Base-by-base conservation (phyloP, 1,140 invertebrate species). In the Chlorops oryzae region DNA sequence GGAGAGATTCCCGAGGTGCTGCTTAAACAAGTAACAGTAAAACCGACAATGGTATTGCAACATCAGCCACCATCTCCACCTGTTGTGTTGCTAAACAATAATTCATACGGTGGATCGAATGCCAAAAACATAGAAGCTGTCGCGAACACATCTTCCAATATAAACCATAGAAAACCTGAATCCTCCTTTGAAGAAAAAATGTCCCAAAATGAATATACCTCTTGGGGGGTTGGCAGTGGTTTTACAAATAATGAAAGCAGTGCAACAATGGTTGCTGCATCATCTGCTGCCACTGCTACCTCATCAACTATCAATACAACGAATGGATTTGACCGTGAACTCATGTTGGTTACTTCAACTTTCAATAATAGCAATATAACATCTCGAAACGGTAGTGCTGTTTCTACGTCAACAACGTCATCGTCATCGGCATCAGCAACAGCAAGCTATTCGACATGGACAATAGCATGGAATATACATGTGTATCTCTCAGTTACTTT, bases 381-480 rank as follows among this genome's bases (percentile, higher is more conserved):
- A n/a, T n/a, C n/a, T n/a, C n/a, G n/a, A n/a, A n/a, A n/a, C n/a
- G 51, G 22, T 13, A 52, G 39, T 23, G 50, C 23, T 25, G 38
- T 41, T 40, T 37, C 45, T 28, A 73, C 74, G 0, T 75, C 76
- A 10, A 25, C 51, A 12, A 59, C 51, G 42, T 35, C 52, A 17
- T 46, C 52, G 72, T 53, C 55, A 12, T 49, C 53, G 73, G 43
- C 66, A 59, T 5, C 75, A 69, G 43, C 75, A 61, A 23, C 73
- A 59, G 24, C 74, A 60, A 56, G 50, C 9, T 76, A 47, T 34
- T 75, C 74, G 12, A 84, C 83, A 0, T 87, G 85, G 84, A 80
- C 82, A 0, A 83, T 89, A 57, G 87, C 88, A 2, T 93, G 90
- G 90, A 87, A 90, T 55, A 77, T 93, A 12, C 90, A 94, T 61